Evolutionary conservation across 2,113 vertebrate species (phyloP).

Genomic region (Bubo blakistoni): DNA sequence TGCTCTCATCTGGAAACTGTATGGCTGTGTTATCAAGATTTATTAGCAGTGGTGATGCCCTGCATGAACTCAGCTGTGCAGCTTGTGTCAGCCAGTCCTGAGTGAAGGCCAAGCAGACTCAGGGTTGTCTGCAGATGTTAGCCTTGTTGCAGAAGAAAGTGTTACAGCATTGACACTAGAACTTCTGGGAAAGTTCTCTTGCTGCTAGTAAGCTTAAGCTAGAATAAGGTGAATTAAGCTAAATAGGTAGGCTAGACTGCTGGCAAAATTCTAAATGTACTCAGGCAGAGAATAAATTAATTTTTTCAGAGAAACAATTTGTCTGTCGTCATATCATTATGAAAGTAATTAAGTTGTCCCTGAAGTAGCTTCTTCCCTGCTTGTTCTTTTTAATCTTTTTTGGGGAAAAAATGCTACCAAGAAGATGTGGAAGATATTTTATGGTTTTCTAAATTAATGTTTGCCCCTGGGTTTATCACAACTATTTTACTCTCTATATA

Average conservation of each 20-base stretch:
- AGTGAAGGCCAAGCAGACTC: not conserved
- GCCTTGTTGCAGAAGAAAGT: not conserved
- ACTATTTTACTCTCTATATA: not conserved
- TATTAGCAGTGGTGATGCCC: not conserved
- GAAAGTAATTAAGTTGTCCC: not conserved
- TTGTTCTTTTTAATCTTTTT: not conserved
- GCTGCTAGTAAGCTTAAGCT: not conserved
- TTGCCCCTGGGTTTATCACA: not conserved
- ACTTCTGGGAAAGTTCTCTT: not conserved
- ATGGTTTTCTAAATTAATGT: not conserved
- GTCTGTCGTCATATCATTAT: not conserved
- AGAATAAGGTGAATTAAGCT: not conserved
- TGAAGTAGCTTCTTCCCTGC: not conserved
- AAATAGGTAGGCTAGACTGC: not conserved
- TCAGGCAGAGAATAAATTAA: not conserved
- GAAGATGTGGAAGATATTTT: not conserved
- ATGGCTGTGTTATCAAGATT: accelerated
- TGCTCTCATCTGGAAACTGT: not conserved
- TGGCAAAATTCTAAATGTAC: not conserved
- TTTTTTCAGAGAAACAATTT: not conserved
- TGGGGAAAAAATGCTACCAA: not conserved
- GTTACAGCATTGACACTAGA: not conserved
- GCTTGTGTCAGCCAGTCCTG: not conserved
- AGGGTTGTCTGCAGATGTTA: not conserved
- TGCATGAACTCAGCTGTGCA: not conserved